These are phyloP conservation scores for Cotesia typhae DNA, from an alignment of 1,140 invertebrate genomes.

Conservation along the genomic window DNA sequence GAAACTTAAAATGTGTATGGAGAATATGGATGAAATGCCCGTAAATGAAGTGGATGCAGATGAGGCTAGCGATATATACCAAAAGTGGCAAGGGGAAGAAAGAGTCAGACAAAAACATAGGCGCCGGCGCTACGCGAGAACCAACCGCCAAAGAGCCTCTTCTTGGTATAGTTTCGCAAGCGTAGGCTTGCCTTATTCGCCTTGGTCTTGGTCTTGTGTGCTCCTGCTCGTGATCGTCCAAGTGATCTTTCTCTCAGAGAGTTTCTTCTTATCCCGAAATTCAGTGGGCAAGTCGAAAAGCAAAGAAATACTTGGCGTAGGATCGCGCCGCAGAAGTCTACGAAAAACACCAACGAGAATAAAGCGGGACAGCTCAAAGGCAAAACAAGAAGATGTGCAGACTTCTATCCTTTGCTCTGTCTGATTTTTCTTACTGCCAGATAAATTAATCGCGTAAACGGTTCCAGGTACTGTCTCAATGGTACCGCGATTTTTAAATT, in stretches of 20 bases:
- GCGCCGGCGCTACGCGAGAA: slow-evolving; percentile 52
- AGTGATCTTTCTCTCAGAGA: slow-evolving; percentile 21
- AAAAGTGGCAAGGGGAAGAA: slow-evolving; percentile 13
- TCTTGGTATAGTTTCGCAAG: slow-evolving; percentile 53
- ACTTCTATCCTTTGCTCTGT: not conserved
- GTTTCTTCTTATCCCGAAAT: slow-evolving; percentile 46
- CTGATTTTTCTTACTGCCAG: slow-evolving; percentile 28
- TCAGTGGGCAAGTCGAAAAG: slow-evolving; percentile 40
- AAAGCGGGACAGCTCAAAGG: slow-evolving; percentile 12
- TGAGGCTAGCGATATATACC: slow-evolving; percentile 19
- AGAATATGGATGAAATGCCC: not conserved
- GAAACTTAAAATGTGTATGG: not conserved
- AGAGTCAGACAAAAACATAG: slow-evolving; percentile 48
- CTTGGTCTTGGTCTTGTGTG: not conserved
- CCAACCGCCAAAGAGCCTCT: slow-evolving; percentile 51
- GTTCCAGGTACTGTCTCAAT: slow-evolving; percentile 32
- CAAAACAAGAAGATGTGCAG: slow-evolving; percentile 1
- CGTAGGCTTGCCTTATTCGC: slow-evolving; percentile 22
- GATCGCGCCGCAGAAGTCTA: slow-evolving; percentile 12
- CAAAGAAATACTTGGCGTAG: slow-evolving; percentile 14
- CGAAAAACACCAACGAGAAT: slow-evolving; percentile 12
- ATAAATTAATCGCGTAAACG: slow-evolving; percentile 36
- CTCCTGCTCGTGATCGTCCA: not conserved
- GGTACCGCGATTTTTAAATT: slow-evolving; percentile 4
- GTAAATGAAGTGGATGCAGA: slow-evolving; percentile 20